phyloP scores from a whole-genome alignment of 2,888 invertebrate species.

The Volucella inflata region DNA sequence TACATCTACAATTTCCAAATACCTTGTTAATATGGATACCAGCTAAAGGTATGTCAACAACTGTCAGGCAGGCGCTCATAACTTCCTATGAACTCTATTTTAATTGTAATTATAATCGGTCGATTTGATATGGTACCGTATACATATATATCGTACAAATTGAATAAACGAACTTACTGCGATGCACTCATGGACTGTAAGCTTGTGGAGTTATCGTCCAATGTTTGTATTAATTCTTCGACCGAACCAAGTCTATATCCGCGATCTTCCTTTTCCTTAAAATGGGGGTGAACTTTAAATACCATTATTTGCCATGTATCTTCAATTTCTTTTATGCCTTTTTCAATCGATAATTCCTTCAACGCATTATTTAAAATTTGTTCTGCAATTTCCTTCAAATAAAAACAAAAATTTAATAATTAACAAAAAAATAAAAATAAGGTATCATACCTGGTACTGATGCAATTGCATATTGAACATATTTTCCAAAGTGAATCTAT shows the following conservation, averaged over 20 bases:
- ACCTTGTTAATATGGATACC: too few relatives aligned
- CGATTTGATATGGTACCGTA: too few relatives aligned
- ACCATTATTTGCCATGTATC: constrained; percentile 89
- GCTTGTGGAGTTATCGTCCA: constrained; percentile 96
- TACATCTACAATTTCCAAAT: too few relatives aligned
- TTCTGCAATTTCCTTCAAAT: constrained; percentile 87
- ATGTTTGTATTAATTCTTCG: constrained; percentile 91
- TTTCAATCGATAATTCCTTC: constrained; percentile 96
- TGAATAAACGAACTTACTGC: constrained; percentile 85
- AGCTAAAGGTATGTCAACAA: too few relatives aligned
- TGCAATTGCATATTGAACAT: constrained; percentile 97
- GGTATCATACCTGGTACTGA: constrained; percentile 87
- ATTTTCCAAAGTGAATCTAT: constrained; percentile 94
- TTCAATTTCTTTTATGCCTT: constrained; percentile 92
- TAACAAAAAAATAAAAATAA: constrained; percentile 41
- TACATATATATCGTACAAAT: neutral
- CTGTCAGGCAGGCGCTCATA: too few relatives aligned
- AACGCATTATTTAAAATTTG: constrained; percentile 94
- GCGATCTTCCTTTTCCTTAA: constrained; percentile 90
- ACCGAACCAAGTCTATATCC: constrained; percentile 90
- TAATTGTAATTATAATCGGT: too few relatives aligned
- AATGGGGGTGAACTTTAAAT: constrained; percentile 88
- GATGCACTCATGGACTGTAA: constrained; percentile 96
- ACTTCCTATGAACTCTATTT: too few relatives aligned
- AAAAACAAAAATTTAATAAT: neutral